Evolutionary conservation across 2,113 vertebrate species (phyloP).

Genomic region (Physeter macrocephalus): DNA sequence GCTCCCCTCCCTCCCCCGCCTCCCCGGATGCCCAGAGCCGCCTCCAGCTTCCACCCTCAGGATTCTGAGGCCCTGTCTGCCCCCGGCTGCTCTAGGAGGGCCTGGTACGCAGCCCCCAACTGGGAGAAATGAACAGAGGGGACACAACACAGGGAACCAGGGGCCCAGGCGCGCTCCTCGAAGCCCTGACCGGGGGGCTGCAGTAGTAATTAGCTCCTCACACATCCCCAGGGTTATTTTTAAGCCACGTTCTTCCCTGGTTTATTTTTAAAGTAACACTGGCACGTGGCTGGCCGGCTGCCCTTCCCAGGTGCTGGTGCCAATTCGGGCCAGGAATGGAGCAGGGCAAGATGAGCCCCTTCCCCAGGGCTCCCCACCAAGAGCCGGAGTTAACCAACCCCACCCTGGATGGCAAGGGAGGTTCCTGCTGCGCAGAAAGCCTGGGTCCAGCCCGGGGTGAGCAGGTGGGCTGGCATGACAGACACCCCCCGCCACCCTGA

Average conservation of each 20-base stretch:
- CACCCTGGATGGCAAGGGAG: not conserved
- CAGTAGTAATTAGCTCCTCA: slow-evolving; percentile 58
- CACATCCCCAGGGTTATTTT: slow-evolving; percentile 64
- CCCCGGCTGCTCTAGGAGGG: not conserved
- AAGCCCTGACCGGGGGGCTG: slow-evolving; percentile 35
- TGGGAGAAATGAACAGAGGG: not conserved
- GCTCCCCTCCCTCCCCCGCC: not conserved
- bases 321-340: slow-evolving; percentile 46
- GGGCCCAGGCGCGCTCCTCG: not conserved
- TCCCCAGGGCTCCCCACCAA: not conserved
- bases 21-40: not conserved
- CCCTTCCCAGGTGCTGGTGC: slow-evolving; percentile 65
- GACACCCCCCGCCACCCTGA: not conserved
- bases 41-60: not conserved
- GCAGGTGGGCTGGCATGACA: not conserved
- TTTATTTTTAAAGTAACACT: slow-evolving; percentile 70
- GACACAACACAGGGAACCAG: not conserved
- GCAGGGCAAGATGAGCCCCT: not conserved
- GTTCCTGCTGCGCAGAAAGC: not conserved
- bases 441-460: not conserved
- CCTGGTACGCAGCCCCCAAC: not conserved
- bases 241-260: slow-evolving; percentile 55
- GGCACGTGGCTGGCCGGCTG: slow-evolving; percentile 60
- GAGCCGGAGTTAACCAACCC: not conserved
- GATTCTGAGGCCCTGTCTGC: not conserved